Conservation (phyloP, 2,113 vertebrate genomes). For the Oreamnos americanus region DNA sequence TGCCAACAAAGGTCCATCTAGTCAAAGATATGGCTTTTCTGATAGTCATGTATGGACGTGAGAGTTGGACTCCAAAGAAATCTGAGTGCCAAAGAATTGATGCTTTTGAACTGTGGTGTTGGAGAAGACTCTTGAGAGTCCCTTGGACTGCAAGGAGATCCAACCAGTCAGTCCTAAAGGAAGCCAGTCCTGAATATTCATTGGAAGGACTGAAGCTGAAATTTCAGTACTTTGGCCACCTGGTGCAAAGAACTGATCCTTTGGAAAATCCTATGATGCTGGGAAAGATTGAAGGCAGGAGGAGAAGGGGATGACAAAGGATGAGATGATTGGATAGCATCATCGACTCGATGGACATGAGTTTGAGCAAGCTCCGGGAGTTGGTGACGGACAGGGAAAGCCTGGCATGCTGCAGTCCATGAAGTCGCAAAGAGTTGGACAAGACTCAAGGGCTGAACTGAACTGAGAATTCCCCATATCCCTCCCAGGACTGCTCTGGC, state of each 20-base stretch:
- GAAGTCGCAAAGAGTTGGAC: accelerated
- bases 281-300: background rate
- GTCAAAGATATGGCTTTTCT: background rate
- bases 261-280: background rate
- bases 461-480: background rate
- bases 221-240: background rate
- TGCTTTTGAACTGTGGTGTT: background rate
- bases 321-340: background rate
- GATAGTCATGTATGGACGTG: background rate
- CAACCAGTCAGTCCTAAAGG: background rate
- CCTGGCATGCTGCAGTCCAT: background rate
- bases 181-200: background rate
- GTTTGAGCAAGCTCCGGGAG: background rate
- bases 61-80: background rate
- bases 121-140: background rate
- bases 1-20: background rate
- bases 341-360: background rate
- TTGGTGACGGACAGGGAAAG: background rate
- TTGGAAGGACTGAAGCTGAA: background rate
- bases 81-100: background rate
- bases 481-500: background rate
- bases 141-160: background rate
- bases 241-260: background rate
- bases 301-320: background rate
- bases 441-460: background rate